Base-by-base conservation (phyloP, 2,888 invertebrate genomes). In the Cryptus viduatorius region DNA sequence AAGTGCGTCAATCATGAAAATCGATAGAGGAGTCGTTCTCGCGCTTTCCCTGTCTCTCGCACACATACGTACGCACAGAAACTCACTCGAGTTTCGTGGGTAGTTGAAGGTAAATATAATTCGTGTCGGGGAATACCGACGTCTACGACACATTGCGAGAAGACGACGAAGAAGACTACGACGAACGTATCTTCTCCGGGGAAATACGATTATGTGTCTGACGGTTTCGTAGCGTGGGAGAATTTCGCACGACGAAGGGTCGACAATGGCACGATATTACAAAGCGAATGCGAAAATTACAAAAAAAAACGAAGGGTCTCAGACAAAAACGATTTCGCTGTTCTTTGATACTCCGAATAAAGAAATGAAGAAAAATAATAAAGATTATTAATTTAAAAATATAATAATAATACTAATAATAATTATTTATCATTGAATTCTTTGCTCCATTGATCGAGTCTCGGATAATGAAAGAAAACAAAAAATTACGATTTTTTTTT, bases 1-100 rank as follows among this genome's bases (percentile, higher is more conserved):
- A 78, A 78, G 78, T 84, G 84, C 84, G 84, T 84, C 81, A 84
- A 81, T 81, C 69, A 78, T 64, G 69, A 81, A 84, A 84, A 84
- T 84, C 84, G 84, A 84, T 84, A 84, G 77, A 78, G 81, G 77
- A 73, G 72, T 78, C 80, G 77, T 81, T 72, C 76, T 76, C 72
- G 61, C 67, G 76, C 67, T 79, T 79, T 79, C 46, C 69, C 68
- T 56, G 53, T 73, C 80, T 67, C 72, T 29, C 75, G 56, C 67
- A 24, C 77, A 50, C 48, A 24, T 29, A 56, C 53, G 46, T 64
- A 83, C 71, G 53, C 48, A 10, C 46, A 29, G 37, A 81, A 81
- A 64, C 67, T 67, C 59, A 48, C 42, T 67, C 72, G 77, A 14
- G 61, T 29, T 29, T 73, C 50, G 67, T 59, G 61, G 61, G 61